Evolutionary conservation across 2,888 invertebrate species (phyloP), one percentile per base, ranked within the genome.

Genomic region (Blastobasis lacticolella): DNA sequence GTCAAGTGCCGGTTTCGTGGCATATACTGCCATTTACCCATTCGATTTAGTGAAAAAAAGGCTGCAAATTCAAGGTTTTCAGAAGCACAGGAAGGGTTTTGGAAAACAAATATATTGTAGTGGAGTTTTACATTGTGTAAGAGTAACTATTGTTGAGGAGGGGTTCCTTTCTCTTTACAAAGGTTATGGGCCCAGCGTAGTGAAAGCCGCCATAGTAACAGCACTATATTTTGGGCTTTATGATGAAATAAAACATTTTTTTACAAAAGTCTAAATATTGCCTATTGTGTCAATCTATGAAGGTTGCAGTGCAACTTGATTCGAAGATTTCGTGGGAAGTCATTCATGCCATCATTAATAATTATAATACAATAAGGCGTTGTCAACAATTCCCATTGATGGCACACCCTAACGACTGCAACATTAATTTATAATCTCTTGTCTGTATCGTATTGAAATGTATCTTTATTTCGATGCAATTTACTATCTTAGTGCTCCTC

Each of bases 191-290:
- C 97, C 98, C 0, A 96, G 96, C 79, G 89, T 97, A 57, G 70
- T 97, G 3, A 99, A 99, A 88, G 97, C 98, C 43, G 91, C 94
- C 49, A 77, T 93, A 48, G 93, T 95, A 1, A 94, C 96, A 43
- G 97, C 96, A 4, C 82, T 96, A 55, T 94, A 96, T 81, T 98
- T 99, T 86, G 92, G 94, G 62, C 90, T 93, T 62, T 99, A 97
- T 85, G 97, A 98, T 87, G 92, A 94, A 84, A 85, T 91, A 42
- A 87, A 86, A 63, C 60, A 77, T 61, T 58, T 76, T 10, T 69
- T 86, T n/a, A n/a, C n/a, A n/a, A n/a, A n/a, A n/a, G n/a, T n/a
- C n/a, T n/a, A n/a, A n/a, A n/a, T n/a, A n/a, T n/a, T n/a, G n/a
- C n/a, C n/a, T n/a, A n/a, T n/a, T n/a, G n/a, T n/a, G n/a, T n/a